A percentile compares a stretch with the other conserved stretches of the same genome.
Conservation (phyloP, 2,888 invertebrate genomes). For the Microplitis manilae region DNA sequence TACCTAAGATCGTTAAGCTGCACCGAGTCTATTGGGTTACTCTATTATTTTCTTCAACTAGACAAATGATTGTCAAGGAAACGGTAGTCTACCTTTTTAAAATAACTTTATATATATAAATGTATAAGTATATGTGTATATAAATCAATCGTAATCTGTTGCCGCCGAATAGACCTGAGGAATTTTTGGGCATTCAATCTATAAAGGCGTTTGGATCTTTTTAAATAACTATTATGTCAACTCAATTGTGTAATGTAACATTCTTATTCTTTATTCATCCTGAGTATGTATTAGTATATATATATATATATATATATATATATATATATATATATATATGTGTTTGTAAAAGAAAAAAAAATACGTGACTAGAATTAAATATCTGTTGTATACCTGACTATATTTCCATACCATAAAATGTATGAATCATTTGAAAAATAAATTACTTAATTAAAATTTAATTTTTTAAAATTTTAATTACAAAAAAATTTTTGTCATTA, state of each 20-base stretch:
- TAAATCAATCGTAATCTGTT: not conserved
- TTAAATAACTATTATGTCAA: conserved; percentile 1
- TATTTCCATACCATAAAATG: not conserved
- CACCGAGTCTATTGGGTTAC: conserved; percentile 15
- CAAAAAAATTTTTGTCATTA: too few relatives aligned
- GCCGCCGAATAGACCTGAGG: not conserved
- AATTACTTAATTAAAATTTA: not conserved
- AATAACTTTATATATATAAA: too few relatives aligned
- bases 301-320: not conserved
- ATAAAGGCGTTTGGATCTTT: not conserved
- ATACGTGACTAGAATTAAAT: not conserved
- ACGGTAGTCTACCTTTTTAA: too few relatives aligned
- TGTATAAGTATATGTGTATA: not conserved
- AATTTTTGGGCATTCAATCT: not conserved
- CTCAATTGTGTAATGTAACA: not conserved
- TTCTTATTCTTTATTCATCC: not conserved
- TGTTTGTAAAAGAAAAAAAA: not conserved
- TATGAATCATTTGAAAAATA: not conserved
- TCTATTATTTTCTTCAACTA: conserved; percentile 21
- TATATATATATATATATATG: too few relatives aligned
- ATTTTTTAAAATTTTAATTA: not conserved
- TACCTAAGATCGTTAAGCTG: conserved; percentile 32
- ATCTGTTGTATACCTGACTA: not conserved
- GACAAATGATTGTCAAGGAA: not conserved
- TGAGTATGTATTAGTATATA: not conserved